Base-by-base conservation (phyloP, 2,113 vertebrate genomes). In the Anhinga anhinga region DNA sequence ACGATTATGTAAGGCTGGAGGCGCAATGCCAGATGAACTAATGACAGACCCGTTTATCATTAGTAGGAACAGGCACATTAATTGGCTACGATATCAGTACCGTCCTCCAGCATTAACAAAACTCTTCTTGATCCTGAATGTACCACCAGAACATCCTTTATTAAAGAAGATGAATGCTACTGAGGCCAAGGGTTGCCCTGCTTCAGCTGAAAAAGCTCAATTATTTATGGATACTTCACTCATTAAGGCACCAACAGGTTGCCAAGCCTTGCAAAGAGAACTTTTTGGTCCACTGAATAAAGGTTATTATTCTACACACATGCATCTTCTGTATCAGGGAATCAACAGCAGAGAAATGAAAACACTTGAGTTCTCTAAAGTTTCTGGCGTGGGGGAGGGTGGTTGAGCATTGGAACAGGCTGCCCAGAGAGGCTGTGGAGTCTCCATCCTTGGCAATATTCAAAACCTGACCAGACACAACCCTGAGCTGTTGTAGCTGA, bases 1-100 rank as follows among this genome's bases (percentile, higher is more conserved):
- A 76, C 3, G 49, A 53, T 85, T 93, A 74, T 86, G 79, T 80
- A 96, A 96, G 56, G 63, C 91, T 93, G 17, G 36, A 56, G 52
- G 94, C 34, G 6, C 58, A 72, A 59, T 45, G 93, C 85, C 94
- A 97, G 79, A 91, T 74, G 82, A 84, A 81, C 47, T 30, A 62
- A 85, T 4, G 25, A 52, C 62, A 95, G 44, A 59, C 42, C 76
- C 90, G 94, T 98, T 97, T 91, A 98, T 97, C 95, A 97, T 81
- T 73, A 88, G 61, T 9, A 81, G 74, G 58, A 93, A 95, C 34
- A 78, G 92, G 89, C 23, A 59, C 94, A 80, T 95, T 93, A 95
- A 95, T 95, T 92, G 93, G 69, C 89, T 90, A 80, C 15, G 21
- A 73, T 86, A 93, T 79, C 63, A 67, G 72, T 52, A 44, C 66